A percentile compares a stretch with the other conserved stretches of the same genome.
Evolutionary conservation across 2,113 vertebrate genomes (phyloP).

Genomic region (Microcebus murinus): DNA sequence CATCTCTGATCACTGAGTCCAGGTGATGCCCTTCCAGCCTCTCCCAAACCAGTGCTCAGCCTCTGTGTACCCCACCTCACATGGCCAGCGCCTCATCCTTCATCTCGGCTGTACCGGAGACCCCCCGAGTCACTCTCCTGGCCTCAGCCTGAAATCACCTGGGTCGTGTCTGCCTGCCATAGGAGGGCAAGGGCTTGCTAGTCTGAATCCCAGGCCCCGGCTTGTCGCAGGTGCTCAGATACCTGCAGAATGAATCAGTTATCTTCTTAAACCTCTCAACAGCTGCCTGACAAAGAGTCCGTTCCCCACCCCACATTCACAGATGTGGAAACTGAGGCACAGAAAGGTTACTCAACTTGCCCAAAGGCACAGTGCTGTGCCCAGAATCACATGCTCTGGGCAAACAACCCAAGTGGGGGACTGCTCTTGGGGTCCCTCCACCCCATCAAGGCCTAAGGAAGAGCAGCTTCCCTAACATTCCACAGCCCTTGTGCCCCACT

Average conservation of each 20-base stretch:
- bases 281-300: neutral
- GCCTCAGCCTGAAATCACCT: neutral
- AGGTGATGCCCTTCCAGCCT: neutral
- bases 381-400: neutral
- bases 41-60: neutral
- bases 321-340: neutral
- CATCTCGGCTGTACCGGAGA: neutral
- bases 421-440: neutral
- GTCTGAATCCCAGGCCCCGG: neutral
- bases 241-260: neutral
- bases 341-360: neutral
- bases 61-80: neutral
- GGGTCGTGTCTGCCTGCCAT: neutral
- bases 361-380: neutral
- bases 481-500: neutral
- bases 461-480: neutral
- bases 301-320: rapidly evolving
- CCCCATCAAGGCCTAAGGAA: neutral
- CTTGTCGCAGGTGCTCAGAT: neutral
- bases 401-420: neutral
- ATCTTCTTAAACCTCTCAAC: neutral
- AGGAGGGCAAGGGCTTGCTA: neutral
- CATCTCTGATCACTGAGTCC: neutral
- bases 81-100: neutral
- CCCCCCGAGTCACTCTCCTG: neutral